Percentiles rank a stretch among this genome's conserved stretches.
Evolutionary conservation across 2,888 invertebrate genomes (phyloP).

Genomic region (Microctonus aethiopoides): DNA sequence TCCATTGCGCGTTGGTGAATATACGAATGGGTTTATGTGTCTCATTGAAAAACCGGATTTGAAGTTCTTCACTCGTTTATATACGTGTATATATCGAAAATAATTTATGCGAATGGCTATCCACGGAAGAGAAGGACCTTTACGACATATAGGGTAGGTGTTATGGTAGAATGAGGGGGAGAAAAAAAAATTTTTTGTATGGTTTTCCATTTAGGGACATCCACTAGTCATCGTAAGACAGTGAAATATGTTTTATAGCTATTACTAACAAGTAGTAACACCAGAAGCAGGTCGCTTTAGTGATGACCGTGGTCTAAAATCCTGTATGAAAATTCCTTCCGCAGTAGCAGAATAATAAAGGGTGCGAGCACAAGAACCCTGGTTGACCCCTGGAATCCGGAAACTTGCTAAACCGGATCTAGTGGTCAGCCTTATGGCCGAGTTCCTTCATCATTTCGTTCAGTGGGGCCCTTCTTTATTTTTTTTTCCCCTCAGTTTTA

Average conservation of each 20-base stretch:
- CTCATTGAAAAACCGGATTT: slow-evolving; percentile 39
- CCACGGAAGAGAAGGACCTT: neutral
- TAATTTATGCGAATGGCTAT: slow-evolving; percentile 54
- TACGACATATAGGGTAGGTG: slow-evolving; percentile 10
- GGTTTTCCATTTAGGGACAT: slow-evolving; percentile 12
- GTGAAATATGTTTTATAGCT: no score
- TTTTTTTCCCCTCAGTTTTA: neutral
- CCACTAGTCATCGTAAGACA: neutral
- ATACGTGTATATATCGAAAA: slow-evolving; percentile 2
- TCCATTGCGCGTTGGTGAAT: slow-evolving; percentile 4
- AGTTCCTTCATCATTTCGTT: slow-evolving; percentile 7
- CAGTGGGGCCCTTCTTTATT: neutral
- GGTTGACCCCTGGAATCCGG: slow-evolving; percentile 66
- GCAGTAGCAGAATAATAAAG: slow-evolving; percentile 13
- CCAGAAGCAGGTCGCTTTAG: neutral
- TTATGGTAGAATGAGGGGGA: slow-evolving; percentile 26
- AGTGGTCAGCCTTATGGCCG: slow-evolving; percentile 64
- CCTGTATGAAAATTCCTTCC: neutral
- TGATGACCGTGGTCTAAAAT: neutral
- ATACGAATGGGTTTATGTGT: slow-evolving; percentile 8
- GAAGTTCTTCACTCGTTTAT: slow-evolving; percentile 7
- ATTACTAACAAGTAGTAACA: neutral
- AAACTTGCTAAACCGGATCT: slow-evolving; percentile 68
- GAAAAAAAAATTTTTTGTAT: neutral
- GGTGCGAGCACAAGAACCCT: slow-evolving; percentile 14